Evolutionary conservation across 2,113 vertebrate species (phyloP).

Genomic region (Coregonus clupeaformis): DNA sequence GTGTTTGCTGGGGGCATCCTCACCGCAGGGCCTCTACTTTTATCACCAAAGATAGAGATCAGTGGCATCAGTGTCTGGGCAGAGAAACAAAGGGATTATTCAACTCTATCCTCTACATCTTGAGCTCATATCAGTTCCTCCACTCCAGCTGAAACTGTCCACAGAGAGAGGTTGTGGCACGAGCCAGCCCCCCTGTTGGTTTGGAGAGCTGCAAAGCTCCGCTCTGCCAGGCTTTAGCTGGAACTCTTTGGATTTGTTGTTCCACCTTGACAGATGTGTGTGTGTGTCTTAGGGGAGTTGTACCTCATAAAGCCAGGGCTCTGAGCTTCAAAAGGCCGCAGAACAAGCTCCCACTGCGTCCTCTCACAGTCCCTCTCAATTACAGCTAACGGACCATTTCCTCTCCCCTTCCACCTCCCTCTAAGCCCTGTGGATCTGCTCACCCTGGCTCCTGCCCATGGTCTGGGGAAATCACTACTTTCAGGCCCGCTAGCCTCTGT

Average conservation of each 20-base stretch:
- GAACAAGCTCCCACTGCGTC: constrained; percentile 48
- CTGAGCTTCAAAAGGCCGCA: constrained; percentile 36
- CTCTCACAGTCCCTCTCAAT: constrained; percentile 48
- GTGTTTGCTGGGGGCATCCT: background rate
- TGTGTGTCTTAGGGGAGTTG: background rate
- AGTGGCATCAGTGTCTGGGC: no score
- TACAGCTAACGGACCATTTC: constrained; percentile 44
- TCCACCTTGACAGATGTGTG: background rate
- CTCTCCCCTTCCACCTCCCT: constrained; percentile 28
- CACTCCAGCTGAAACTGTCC: background rate
- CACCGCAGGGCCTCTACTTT: background rate
- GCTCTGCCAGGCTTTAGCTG: background rate
- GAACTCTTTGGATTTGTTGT: background rate
- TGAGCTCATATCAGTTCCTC: constrained; percentile 17
- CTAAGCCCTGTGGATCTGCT: background rate
- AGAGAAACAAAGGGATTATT: no score
- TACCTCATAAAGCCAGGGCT: constrained; percentile 26
- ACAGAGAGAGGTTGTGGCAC: background rate
- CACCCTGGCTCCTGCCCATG: no score
- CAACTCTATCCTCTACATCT: constrained; percentile 8
- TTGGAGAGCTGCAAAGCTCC: background rate
- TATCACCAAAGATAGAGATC: background rate
- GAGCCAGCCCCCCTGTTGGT: background rate
- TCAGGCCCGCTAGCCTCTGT: background rate
- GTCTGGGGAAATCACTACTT: no score